Evolutionary conservation across 2,797 vertebrate genomes (phyloP).

Genomic region (Austrolebias charrua): DNA sequence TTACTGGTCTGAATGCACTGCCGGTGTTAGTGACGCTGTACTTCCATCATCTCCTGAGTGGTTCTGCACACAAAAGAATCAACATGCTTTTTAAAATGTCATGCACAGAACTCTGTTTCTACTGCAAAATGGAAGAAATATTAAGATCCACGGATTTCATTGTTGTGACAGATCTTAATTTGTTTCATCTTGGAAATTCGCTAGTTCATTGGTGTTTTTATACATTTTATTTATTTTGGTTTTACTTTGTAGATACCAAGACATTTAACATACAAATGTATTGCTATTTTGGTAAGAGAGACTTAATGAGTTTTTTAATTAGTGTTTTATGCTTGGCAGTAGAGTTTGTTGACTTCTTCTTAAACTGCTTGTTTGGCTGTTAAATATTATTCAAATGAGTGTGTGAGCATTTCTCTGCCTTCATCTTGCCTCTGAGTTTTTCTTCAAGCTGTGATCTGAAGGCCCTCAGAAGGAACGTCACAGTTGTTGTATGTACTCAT

Average conservation of each 20-base stretch:
- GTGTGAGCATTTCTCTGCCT: slow-evolving; percentile 15
- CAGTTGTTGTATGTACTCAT: slow-evolving; percentile 1
- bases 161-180: not conserved
- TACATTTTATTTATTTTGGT: no score
- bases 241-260: slow-evolving; percentile 1
- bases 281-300: slow-evolving; percentile 8
- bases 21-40: not conserved
- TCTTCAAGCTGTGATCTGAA: slow-evolving; percentile 20
- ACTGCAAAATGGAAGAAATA: not conserved
- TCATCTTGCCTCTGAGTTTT: slow-evolving; percentile 16
- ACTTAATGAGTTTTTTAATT: slow-evolving; percentile 32
- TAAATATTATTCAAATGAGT: slow-evolving; percentile 27
- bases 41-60: slow-evolving; percentile 20
- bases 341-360: slow-evolving; percentile 11
- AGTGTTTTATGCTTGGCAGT: slow-evolving; percentile 34
- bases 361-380: slow-evolving; percentile 22
- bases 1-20: slow-evolving; percentile 16
- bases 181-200: slow-evolving; percentile 1
- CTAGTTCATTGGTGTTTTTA: not conserved
- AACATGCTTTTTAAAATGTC: slow-evolving; percentile 20
- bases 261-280: slow-evolving; percentile 30
- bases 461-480: slow-evolving; percentile 13
- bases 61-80: slow-evolving; percentile 3
- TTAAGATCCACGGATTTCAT: slow-evolving; percentile 5
- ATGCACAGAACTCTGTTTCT: not conserved